A percentile compares a stretch with the other conserved stretches of the same genome.
Evolutionary conservation across 2,113 vertebrate species (phyloP).

Genomic region (Poecilia latipinna): DNA sequence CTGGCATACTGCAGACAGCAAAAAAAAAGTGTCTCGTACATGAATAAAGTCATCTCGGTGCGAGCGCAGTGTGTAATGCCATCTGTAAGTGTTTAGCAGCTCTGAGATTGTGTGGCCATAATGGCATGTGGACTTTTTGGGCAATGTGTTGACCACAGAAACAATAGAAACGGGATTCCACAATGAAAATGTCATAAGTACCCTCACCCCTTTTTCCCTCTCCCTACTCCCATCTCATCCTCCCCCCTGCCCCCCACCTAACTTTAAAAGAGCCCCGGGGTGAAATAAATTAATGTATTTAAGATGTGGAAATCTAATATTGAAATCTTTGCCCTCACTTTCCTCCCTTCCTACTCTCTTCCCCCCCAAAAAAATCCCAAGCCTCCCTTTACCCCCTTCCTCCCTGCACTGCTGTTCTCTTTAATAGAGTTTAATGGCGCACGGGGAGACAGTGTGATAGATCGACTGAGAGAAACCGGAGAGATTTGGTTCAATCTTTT

Average conservation of each 20-base stretch:
- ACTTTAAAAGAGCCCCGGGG: conserved; percentile 70
- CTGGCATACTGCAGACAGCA: conserved; percentile 54
- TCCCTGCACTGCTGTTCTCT: conserved; percentile 60
- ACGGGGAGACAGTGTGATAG: conserved; percentile 79
- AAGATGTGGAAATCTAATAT: conserved; percentile 85
- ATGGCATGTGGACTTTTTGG: conserved; percentile 76
- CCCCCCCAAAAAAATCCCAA: conserved; percentile 24
- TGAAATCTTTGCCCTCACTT: conserved; percentile 77
- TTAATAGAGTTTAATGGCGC: conserved; percentile 80
- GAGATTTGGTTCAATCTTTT: conserved; percentile 68
- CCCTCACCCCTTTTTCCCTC: conserved; percentile 64
- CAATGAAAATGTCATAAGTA: conserved; percentile 79
- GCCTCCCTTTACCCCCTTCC: conserved; percentile 40
- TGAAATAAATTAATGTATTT: conserved; percentile 81
- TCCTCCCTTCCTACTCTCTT: conserved; percentile 62
- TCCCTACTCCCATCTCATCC: conserved; percentile 63
- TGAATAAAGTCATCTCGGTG: conserved; percentile 66
- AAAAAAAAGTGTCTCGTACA: conserved; percentile 41
- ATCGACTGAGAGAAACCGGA: conserved; percentile 77
- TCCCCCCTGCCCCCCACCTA: conserved; percentile 41
- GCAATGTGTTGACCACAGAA: conserved; percentile 74
- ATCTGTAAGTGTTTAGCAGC: conserved; percentile 74
- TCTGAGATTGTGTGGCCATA: conserved; percentile 67
- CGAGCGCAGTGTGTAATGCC: conserved; percentile 54
- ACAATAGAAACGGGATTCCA: conserved; percentile 78